These are phyloP conservation scores for Zygogramma bicolorata DNA, from an alignment of 2,888 invertebrate species.

Conservation along the genomic window DNA sequence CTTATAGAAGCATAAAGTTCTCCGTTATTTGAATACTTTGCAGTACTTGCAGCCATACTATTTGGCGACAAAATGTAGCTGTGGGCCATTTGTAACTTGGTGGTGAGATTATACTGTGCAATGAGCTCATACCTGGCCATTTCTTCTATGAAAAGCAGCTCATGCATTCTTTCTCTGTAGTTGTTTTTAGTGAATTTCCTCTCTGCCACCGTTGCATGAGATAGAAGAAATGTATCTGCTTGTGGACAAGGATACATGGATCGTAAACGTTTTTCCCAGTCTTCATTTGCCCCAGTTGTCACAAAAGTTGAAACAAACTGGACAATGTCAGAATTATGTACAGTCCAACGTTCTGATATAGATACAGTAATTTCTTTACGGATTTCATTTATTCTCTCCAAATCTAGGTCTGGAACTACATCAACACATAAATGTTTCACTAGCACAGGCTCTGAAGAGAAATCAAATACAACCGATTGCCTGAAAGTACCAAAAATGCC, in stretches of 20 bases:
- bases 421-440: constrained; percentile 81
- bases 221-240: constrained; percentile 75
- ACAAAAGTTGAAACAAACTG: constrained; percentile 57
- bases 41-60: constrained; percentile 77
- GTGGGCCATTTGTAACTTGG: constrained; percentile 74
- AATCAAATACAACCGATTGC: constrained; percentile 83
- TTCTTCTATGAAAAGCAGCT: constrained; percentile 82
- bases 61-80: constrained; percentile 79
- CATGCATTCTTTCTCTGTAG: constrained; percentile 81
- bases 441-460: constrained; percentile 74
- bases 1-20: constrained; percentile 82
- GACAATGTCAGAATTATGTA: constrained; percentile 66
- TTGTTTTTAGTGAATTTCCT: constrained; percentile 75
- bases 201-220: constrained; percentile 76
- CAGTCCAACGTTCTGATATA: constrained; percentile 72
- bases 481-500: constrained; percentile 84
- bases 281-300: constrained; percentile 57
- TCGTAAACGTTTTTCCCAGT: constrained; percentile 70
- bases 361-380: constrained; percentile 72
- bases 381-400: constrained; percentile 74
- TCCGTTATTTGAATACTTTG: constrained; percentile 81
- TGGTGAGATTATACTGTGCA: constrained; percentile 78
- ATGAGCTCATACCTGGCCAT: constrained; percentile 75
- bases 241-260: constrained; percentile 77
- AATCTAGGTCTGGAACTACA: constrained; percentile 78